phyloP scores from a whole-genome alignment of 1,140 invertebrate species.

The Drosophila lacteicornis region DNA sequence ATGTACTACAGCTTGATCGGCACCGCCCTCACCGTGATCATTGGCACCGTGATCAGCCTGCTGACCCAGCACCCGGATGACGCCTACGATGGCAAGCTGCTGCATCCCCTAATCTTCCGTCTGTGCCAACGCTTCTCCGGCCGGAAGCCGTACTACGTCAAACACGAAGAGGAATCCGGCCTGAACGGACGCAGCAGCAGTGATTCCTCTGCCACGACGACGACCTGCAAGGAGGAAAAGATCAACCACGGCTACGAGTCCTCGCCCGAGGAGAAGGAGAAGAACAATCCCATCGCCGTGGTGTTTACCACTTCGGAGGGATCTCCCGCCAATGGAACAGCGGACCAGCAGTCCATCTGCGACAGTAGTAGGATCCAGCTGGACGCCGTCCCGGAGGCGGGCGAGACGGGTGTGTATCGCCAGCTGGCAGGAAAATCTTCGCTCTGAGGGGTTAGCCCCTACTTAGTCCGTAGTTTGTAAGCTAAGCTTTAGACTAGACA shows the following conservation, averaged over 20 bases:
- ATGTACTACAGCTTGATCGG: slow-evolving; percentile 92
- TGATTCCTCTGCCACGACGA: slow-evolving; percentile 56
- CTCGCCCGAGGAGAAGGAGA: slow-evolving; percentile 57
- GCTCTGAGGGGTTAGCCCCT: slow-evolving; percentile 37
- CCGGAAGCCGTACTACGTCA: slow-evolving; percentile 78
- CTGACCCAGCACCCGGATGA: slow-evolving; percentile 88
- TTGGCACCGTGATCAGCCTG: slow-evolving; percentile 89
- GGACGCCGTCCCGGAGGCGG: slow-evolving; percentile 55
- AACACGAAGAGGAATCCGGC: slow-evolving; percentile 72
- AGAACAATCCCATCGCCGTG: slow-evolving; percentile 62
- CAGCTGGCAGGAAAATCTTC: slow-evolving; percentile 51
- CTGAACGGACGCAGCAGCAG: slow-evolving; percentile 67
- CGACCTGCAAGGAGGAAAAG: slow-evolving; percentile 66
- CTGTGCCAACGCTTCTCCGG: slow-evolving; percentile 67
- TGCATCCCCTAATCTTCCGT: slow-evolving; percentile 87
- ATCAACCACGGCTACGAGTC: slow-evolving; percentile 75
- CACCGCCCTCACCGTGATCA: slow-evolving; percentile 88
- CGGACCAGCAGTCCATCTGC: slow-evolving; percentile 55
- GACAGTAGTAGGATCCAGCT: slow-evolving; percentile 55
- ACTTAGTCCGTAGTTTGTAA: slow-evolving; percentile 57
- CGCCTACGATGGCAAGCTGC: slow-evolving; percentile 88
- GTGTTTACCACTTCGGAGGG: slow-evolving; percentile 43
- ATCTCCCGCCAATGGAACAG: not conserved
- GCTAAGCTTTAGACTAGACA: slow-evolving; percentile 58
- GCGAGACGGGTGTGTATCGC: slow-evolving; percentile 65